Evolutionary conservation across 2,797 vertebrate genomes (phyloP), one percentile per base, ranked within the genome.

Genomic region (Telmatherina bonti): DNA sequence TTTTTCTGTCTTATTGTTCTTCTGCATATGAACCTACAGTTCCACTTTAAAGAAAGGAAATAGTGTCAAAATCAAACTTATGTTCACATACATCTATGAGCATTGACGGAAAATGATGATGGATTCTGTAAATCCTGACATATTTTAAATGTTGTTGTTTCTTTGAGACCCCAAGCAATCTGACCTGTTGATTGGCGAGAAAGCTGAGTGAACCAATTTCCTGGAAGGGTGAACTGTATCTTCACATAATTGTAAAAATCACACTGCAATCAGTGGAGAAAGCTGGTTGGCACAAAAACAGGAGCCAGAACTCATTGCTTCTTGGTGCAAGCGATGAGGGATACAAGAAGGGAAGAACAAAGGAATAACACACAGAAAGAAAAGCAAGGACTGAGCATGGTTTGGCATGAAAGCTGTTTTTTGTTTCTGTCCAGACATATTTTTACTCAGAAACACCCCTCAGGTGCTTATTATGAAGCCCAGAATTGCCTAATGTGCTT

Each of bases 401-500:
- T 43, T 67, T 69, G 65, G 72, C 62, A 69, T 51, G 66, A 79
- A 85, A 74, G 70, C 73, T 76, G 82, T 85, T 87, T 87, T n/a
- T 90, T 69, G 79, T 86, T 78, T 81, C 74, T 78, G 82, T 84
- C 85, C 89, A 88, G 81, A 82, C 62, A 76, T 87, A 87, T 86
- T 31, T 51, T 70, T 78, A 81, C 82, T 85, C 53, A 69, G 75
- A 88, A 91, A 81, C 86, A 89, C 89, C 92, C 90, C 91, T 85
- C 74, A 81, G 89, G 93, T 92, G 81, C 82, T 92, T 91, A 92
- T 92, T 92, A 91, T 86, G 82, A 85, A 91, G 88, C 88, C 89
- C 85, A 86, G 86, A 91, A 92, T 89, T 89, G 89, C 91, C 91
- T 92, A 93, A 93, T 93, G 88, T 89, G 91, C 88, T 91, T 80